phyloP scores from a whole-genome alignment of 2,113 vertebrate genomes.

The Hemiscyllium ocellatum region DNA sequence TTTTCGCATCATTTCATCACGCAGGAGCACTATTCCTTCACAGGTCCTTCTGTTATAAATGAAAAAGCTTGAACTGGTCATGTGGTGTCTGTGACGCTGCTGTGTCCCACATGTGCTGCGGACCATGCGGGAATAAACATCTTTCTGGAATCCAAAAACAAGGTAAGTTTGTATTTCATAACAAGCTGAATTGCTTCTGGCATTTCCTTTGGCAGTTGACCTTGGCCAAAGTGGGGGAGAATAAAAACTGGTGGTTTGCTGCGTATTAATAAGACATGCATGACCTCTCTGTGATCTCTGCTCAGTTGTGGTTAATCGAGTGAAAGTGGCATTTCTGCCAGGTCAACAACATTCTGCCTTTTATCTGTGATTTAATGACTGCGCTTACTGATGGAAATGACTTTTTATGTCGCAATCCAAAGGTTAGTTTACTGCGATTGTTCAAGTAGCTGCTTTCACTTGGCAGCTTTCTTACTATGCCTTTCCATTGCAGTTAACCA shows the following conservation, averaged over 20 bases:
- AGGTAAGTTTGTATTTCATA: not conserved
- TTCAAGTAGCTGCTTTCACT: not conserved
- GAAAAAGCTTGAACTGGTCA: too few relatives aligned
- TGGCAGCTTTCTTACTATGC: not conserved
- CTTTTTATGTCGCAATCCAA: not conserved
- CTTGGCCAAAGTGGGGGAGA: not conserved
- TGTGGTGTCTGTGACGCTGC: too few relatives aligned
- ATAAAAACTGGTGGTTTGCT: not conserved
- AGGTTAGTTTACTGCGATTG: not conserved
- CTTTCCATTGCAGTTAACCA: not conserved
- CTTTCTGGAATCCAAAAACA: too few relatives aligned
- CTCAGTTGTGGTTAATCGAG: not conserved
- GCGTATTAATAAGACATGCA: not conserved
- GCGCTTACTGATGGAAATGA: not conserved
- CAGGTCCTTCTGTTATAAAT: too few relatives aligned
- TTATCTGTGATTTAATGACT: not conserved
- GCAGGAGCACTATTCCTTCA: too few relatives aligned
- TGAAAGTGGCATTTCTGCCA: not conserved
- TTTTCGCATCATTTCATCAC: too few relatives aligned
- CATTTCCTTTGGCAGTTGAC: not conserved
- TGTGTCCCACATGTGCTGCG: too few relatives aligned
- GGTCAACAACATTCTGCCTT: not conserved
- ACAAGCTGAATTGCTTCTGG: not conserved
- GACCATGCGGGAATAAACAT: too few relatives aligned
- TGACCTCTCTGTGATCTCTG: not conserved